phyloP scores from a whole-genome alignment of 2,113 vertebrate genomes.

The Chamaea fasciata region DNA sequence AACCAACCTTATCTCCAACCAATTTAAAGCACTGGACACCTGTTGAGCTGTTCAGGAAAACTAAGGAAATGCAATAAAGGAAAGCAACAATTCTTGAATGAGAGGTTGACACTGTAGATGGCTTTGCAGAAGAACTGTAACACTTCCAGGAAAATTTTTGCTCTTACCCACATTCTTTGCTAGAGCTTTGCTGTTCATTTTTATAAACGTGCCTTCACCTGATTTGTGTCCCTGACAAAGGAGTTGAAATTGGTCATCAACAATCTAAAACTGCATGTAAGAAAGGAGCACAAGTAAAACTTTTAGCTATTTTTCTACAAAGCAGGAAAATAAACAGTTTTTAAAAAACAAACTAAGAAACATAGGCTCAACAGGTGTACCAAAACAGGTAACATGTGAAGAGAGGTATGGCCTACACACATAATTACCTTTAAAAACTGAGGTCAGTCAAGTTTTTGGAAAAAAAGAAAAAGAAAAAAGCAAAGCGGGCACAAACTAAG shows the following conservation, averaged over 20 bases:
- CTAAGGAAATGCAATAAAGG: not conserved
- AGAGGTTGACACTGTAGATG: not conserved
- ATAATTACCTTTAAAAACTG: not conserved
- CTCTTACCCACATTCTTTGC: not conserved
- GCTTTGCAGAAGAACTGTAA: not conserved
- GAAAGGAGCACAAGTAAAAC: not conserved
- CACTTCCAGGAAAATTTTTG: not conserved
- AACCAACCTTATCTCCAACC: not conserved
- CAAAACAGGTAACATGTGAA: not conserved
- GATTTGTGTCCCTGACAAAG: not conserved
- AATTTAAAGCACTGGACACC: not conserved
- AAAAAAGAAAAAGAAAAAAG: rapidly evolving
- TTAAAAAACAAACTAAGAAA: not conserved
- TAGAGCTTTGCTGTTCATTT: rapidly evolving
- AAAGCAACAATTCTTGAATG: not conserved
- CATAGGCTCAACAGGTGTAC: not conserved
- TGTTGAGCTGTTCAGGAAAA: not conserved
- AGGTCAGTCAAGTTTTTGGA: not conserved
- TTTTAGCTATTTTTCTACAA: not conserved
- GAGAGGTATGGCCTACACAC: not conserved
- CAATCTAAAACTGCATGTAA: not conserved
- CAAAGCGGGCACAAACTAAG: rapidly evolving
- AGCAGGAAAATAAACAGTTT: not conserved
- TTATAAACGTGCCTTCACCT: not conserved
- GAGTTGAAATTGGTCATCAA: not conserved